These are phyloP conservation scores for Pipistrellus kuhlii DNA, from an alignment of 2,797 vertebrate genomes.

Conservation along the genomic window DNA sequence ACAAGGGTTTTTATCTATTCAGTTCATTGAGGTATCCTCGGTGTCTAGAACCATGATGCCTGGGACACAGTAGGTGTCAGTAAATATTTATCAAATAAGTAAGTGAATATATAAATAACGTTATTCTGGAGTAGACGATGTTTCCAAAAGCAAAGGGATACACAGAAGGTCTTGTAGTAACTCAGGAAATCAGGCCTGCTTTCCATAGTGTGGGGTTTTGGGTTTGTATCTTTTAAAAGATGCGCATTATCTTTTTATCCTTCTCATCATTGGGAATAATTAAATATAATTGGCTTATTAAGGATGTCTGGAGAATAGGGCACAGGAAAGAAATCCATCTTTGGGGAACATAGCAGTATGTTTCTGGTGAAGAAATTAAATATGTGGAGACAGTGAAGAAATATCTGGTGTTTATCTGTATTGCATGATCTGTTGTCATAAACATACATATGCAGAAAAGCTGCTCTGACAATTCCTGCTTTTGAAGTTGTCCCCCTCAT, in stretches of 20 bases:
- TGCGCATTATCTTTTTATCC: conserved; percentile 15
- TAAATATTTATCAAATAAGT: too few species aligned
- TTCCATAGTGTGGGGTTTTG: background rate
- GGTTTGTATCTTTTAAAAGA: background rate
- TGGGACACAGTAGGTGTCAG: too few species aligned
- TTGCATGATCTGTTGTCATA: background rate
- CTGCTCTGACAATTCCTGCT: background rate
- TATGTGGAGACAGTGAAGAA: background rate
- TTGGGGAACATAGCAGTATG: background rate
- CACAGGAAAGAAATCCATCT: conserved; percentile 11
- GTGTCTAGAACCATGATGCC: too few species aligned
- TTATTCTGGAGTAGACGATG: background rate
- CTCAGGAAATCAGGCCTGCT: background rate
- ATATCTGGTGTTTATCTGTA: background rate
- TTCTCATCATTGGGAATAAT: conserved; percentile 40
- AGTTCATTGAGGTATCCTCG: too few species aligned
- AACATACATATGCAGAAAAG: background rate
- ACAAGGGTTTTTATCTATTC: too few species aligned
- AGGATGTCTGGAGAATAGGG: background rate
- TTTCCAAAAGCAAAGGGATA: conserved; percentile 38
- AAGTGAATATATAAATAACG: too few species aligned
- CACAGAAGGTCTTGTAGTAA: background rate
- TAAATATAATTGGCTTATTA: conserved; percentile 23
- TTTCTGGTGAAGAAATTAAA: conserved; percentile 18
- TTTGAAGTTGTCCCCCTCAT: background rate